Conservation (phyloP, 2,888 invertebrate genomes). For the Cerceris rybyensis region DNA sequence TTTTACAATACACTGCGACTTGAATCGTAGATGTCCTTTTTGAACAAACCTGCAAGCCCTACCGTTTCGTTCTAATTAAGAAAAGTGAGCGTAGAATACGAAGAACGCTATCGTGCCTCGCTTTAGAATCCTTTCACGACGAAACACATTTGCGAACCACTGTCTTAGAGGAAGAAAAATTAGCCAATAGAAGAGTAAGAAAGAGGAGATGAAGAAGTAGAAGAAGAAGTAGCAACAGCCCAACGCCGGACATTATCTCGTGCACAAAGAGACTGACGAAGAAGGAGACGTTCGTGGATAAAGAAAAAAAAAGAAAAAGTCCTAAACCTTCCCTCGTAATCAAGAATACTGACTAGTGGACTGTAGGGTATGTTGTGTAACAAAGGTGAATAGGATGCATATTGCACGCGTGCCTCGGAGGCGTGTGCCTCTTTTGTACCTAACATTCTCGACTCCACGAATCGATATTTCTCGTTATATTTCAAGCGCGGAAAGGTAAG, state of each 20-base stretch:
- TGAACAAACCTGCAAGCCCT: too few species aligned
- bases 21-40: too few species aligned
- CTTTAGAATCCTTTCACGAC: too few species aligned
- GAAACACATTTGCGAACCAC: neutral
- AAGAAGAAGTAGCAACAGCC: neutral
- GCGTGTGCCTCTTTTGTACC: slow-evolving; percentile 28
- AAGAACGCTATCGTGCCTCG: too few species aligned
- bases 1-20: too few species aligned
- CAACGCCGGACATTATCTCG: slow-evolving; percentile 24
- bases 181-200: slow-evolving; percentile 31
- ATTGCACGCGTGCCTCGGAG: slow-evolving; percentile 45
- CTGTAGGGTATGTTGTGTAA: slow-evolving; percentile 22
- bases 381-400: slow-evolving; percentile 32
- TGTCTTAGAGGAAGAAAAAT: slow-evolving; percentile 36
- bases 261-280: slow-evolving; percentile 47
- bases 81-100: too few species aligned
- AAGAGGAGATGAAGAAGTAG: neutral
- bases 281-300: slow-evolving; percentile 39
- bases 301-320: slow-evolving; percentile 14
- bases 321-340: slow-evolving; percentile 40
- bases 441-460: slow-evolving; percentile 18
- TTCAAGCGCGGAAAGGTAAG: slow-evolving; percentile 7
- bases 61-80: too few species aligned
- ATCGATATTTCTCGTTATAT: slow-evolving; percentile 54
- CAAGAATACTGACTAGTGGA: slow-evolving; percentile 46